These are phyloP conservation scores for Brachynemurus nebulosus DNA, from an alignment of 2,888 invertebrate species.

Conservation along the genomic window DNA sequence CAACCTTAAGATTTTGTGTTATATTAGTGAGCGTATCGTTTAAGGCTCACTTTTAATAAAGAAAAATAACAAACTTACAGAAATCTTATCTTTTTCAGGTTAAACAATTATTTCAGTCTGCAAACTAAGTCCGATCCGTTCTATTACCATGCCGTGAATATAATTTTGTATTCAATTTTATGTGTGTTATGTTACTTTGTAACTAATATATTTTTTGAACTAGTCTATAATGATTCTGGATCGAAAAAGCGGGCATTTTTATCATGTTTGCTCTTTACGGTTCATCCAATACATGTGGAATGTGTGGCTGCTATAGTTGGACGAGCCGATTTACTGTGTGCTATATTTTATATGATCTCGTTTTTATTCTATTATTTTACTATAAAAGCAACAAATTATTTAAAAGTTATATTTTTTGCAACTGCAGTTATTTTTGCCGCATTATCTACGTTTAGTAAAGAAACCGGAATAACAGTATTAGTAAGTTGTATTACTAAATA, in stretches of 20 bases:
- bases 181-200: conserved; percentile 37
- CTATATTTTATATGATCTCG: conserved; percentile 58
- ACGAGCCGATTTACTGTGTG: conserved; percentile 77
- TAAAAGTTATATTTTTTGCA: conserved; percentile 4
- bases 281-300: conserved; percentile 90
- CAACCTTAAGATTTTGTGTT: no score
- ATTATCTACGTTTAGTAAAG: conserved; percentile 77
- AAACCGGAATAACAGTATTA: conserved; percentile 81
- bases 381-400: neutral
- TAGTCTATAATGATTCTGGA: conserved; percentile 19
- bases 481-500: conserved; percentile 38
- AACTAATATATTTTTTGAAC: neutral
- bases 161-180: conserved; percentile 55
- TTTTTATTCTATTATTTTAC: conserved; percentile 46
- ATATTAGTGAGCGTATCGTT: no score
- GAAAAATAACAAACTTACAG: no score
- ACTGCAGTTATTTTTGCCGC: conserved; percentile 34
- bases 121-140: conserved; percentile 39
- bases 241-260: conserved; percentile 29
- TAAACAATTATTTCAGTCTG: conserved; percentile 47
- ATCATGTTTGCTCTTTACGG: conserved; percentile 64
- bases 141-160: conserved; percentile 64
- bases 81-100: conserved; percentile 32
- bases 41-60: no score
- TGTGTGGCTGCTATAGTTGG: conserved; percentile 87